Evolutionary conservation across 2,113 vertebrate genomes (phyloP).

Genomic region (Takifugu bimaculatus): DNA sequence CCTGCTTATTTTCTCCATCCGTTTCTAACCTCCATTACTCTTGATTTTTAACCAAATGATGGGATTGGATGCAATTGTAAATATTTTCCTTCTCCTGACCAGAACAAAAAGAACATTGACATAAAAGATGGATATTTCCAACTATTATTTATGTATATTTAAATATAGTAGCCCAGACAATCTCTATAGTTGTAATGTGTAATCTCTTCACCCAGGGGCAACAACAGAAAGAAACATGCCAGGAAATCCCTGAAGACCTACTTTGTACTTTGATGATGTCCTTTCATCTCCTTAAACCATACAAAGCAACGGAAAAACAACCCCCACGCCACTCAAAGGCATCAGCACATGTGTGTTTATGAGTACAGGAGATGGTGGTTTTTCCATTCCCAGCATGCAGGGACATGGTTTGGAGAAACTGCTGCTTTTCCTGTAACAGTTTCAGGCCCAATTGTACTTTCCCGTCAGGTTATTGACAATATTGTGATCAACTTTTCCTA

Average conservation of each 20-base stretch:
- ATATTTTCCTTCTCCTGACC: too few relatives aligned
- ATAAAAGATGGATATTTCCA: too few relatives aligned
- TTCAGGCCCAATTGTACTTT: too few relatives aligned
- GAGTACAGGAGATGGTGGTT: slow-evolving; percentile 20
- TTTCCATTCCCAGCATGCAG: slow-evolving; percentile 58
- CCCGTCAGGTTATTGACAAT: too few relatives aligned
- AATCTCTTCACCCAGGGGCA: slow-evolving; percentile 53
- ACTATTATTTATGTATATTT: background rate
- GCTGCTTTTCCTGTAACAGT: slow-evolving; percentile 10
- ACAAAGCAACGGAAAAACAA: slow-evolving; percentile 66
- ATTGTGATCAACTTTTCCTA: too few relatives aligned
- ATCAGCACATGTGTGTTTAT: slow-evolving; percentile 39
- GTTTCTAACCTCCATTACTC: background rate
- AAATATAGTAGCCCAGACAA: slow-evolving; percentile 5
- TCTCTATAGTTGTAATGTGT: slow-evolving; percentile 38
- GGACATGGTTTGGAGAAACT: slow-evolving; percentile 42
- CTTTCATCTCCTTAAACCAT: slow-evolving; percentile 69
- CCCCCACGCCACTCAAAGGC: slow-evolving; percentile 57
- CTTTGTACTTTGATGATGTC: slow-evolving; percentile 71
- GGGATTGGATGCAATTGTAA: too few relatives aligned
- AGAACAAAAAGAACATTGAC: too few relatives aligned
- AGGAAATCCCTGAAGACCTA: slow-evolving; percentile 65
- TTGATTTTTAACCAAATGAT: too few relatives aligned
- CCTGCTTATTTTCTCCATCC: background rate
- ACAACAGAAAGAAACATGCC: slow-evolving; percentile 55